Evolutionary conservation across 2,797 vertebrate species (phyloP), one percentile per base, ranked within the genome.

Genomic region (Fratercula arctica): DNA sequence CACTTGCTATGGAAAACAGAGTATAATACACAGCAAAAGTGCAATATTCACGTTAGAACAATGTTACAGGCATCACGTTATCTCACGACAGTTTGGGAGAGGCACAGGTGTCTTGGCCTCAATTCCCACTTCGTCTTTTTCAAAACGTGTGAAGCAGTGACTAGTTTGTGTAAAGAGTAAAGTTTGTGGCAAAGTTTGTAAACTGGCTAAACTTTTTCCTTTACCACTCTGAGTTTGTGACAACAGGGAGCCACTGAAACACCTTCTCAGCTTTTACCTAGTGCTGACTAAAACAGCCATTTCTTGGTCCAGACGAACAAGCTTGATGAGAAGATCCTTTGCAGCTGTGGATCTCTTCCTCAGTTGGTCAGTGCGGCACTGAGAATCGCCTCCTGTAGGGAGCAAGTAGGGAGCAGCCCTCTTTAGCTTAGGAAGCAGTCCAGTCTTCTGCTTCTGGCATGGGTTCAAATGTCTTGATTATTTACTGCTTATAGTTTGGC

Each of bases 401-500:
- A 39, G 21, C 15, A 78, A 60, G 66, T 15, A 87, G 45, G 31
- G 41, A 79, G 24, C 54, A 81, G 67, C 29, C 41, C 60, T 77
- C 61, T 74, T 66, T 31, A 82, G 69, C 45, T 97, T 85, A 63
- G 74, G 76, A 90, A 59, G 67, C 69, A 83, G 80, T 89, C 86
- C 17, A 63, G 56, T 43, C 89, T 77, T 96, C 90, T 87, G 64
- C 85, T 76, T 74, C 72, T 89, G 87, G 72, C 43, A 67, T 29
- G 35, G 10, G 50, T 85, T 92, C 72, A 97, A 89, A 63, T 41
- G n/a, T 66, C 60, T 94, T 67, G 50, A 61, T 87, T 73, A 87
- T 92, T 94, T 92, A 66, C 50, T 88, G n/a, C 85, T 88, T 81
- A 48, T 24, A 64, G n/a, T 72, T 93, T 67, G 59, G 29, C 75